These are phyloP conservation scores for Plecturocebus donacophilus DNA, from an alignment of 2,113 vertebrate genomes.

Conservation along the genomic window DNA sequence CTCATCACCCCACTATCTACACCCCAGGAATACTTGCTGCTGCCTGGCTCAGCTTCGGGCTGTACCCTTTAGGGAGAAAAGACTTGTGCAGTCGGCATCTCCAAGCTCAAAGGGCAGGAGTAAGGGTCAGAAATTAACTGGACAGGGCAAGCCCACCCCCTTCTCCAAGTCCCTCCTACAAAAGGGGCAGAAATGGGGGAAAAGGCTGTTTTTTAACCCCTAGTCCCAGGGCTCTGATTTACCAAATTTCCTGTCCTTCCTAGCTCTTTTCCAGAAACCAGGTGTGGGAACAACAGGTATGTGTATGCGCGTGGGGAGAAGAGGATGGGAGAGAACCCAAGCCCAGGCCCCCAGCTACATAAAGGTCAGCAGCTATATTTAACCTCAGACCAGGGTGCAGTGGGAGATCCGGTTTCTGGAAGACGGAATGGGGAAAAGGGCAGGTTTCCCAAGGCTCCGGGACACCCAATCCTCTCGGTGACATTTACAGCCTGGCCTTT, in stretches of 20 bases:
- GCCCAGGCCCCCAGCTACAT: slow-evolving; percentile 25
- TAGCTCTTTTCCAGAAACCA: not conserved
- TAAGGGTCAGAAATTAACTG: slow-evolving; percentile 65
- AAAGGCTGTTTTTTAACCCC: not conserved
- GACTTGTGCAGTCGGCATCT: slow-evolving; percentile 45
- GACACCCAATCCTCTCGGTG: slow-evolving; percentile 69
- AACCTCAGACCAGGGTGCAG: slow-evolving; percentile 37
- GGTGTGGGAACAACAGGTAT: not conserved
- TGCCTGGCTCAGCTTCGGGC: not conserved
- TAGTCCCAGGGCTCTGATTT: slow-evolving; percentile 10
- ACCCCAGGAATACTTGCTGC: not conserved
- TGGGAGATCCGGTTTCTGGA: slow-evolving; percentile 74
- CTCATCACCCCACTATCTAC: not conserved
- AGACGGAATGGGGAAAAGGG: slow-evolving; percentile 24
- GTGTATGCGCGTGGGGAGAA: not conserved
- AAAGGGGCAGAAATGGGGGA: not conserved
- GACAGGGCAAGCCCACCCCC: not conserved
- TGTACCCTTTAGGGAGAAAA: not conserved
- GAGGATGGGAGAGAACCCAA: not conserved
- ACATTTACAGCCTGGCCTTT: slow-evolving; percentile 65
- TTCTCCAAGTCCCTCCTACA: not conserved
- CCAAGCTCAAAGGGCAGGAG: slow-evolving; percentile 78
- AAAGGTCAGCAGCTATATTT: slow-evolving; percentile 81
- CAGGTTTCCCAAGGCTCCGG: not conserved
- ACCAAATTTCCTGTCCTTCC: slow-evolving; percentile 57